A percentile compares a stretch with the other conserved stretches of the same genome.
Evolutionary conservation across 1,140 invertebrate genomes (phyloP).

Genomic region (Drosophila busckii): DNA sequence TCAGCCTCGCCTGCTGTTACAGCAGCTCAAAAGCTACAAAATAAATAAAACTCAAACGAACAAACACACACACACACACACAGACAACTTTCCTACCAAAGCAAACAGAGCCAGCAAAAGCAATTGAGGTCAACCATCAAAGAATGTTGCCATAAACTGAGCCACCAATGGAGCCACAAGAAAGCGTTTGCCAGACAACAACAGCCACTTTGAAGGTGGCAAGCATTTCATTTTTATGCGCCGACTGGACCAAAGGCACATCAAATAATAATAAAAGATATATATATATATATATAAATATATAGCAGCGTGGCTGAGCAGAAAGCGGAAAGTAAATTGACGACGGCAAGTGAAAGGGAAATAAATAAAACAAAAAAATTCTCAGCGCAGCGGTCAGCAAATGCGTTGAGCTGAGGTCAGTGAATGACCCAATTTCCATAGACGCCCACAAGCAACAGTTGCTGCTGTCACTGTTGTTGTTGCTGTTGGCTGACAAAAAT

Average conservation of each 20-base stretch:
- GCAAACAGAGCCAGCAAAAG: constrained; percentile 54
- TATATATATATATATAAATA: constrained; percentile 32
- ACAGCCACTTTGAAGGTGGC: constrained; percentile 30
- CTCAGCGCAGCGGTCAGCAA: constrained; percentile 21
- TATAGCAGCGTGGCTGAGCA: constrained; percentile 35
- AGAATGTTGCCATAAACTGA: constrained; percentile 78
- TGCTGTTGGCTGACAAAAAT: constrained; percentile 70
- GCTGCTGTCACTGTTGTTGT: constrained; percentile 30
- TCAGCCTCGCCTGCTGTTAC: constrained; percentile 30
- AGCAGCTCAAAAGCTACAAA: constrained; percentile 16
- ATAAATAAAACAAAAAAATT: constrained; percentile 61
- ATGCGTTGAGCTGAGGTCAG: constrained; percentile 16
- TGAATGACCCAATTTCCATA: constrained; percentile 53
- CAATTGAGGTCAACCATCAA: constrained; percentile 74
- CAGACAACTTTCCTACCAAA: constrained; percentile 61
- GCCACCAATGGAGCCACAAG: constrained; percentile 46
- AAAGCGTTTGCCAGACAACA: constrained; percentile 57
- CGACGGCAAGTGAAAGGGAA: constrained; percentile 74
- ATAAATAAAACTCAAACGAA: constrained; percentile 48
- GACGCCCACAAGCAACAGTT: constrained; percentile 48
- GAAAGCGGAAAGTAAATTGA: constrained; percentile 76
- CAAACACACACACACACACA: too few relatives aligned
- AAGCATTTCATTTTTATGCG: constrained; percentile 71
- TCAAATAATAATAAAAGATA: constrained; percentile 41
- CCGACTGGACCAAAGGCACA: constrained; percentile 40